Conservation (phyloP, 2,797 vertebrate genomes). For the Tenualosa ilisha region DNA sequence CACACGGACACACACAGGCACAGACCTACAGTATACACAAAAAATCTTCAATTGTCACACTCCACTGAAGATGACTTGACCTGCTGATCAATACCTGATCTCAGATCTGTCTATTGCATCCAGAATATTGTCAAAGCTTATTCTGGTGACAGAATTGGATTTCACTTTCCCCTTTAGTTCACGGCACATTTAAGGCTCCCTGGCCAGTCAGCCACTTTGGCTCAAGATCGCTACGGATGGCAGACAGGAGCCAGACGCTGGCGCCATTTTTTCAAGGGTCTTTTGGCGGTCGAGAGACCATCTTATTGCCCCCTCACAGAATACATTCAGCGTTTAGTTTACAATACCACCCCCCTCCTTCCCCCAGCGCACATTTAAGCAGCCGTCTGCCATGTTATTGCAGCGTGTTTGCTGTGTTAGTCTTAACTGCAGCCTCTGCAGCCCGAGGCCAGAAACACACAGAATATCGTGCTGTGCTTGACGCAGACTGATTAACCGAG, state of each 20-base stretch:
- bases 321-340: neutral
- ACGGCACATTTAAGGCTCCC: conserved; percentile 16
- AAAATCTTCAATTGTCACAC: neutral
- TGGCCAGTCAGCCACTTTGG: neutral
- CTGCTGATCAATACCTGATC: conserved; percentile 29
- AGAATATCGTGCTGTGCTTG: neutral
- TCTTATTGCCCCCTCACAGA: neutral
- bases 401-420: neutral
- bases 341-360: neutral
- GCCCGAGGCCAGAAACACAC: neutral
- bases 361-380: neutral
- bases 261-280: neutral
- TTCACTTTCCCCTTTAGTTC: conserved; percentile 18
- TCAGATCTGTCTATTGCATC: conserved; percentile 34
- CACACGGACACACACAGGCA: neutral
- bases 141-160: conserved; percentile 28
- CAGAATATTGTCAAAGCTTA: neutral
- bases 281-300: neutral
- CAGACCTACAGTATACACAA: neutral
- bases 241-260: neutral
- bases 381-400: neutral
- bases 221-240: neutral
- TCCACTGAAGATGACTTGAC: neutral
- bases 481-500: neutral
- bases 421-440: neutral